A percentile compares a stretch with the other conserved stretches of the same genome.
Evolutionary conservation across 1,140 invertebrate genomes (phyloP).

Genomic region (Drosophila azteca): DNA sequence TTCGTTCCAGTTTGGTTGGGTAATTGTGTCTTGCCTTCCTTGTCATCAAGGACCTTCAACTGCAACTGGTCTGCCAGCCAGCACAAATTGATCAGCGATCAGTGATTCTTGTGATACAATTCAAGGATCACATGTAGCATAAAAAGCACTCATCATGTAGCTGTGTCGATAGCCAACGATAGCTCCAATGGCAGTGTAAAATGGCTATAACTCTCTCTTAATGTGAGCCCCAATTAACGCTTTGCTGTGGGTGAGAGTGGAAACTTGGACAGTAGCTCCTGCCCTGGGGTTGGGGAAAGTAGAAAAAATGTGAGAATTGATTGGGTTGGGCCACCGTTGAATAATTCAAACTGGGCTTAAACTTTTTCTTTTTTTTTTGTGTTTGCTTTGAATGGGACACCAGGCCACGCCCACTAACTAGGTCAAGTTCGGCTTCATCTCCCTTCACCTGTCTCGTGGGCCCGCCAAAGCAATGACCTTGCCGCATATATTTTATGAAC

Average conservation of each 20-base stretch:
- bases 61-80: too few relatives aligned
- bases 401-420: conserved; percentile 27
- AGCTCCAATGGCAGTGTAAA: too few relatives aligned
- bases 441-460: too few relatives aligned
- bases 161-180: too few relatives aligned
- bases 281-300: background rate
- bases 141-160: too few relatives aligned
- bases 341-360: conserved; percentile 51
- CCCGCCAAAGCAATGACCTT: conserved; percentile 34
- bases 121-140: too few relatives aligned
- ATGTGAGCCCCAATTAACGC: conserved; percentile 7
- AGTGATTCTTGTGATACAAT: too few relatives aligned
- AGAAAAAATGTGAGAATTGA: conserved; percentile 40
- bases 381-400: conserved; percentile 41
- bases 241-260: background rate
- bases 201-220: background rate
- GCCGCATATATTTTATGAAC: conserved; percentile 52
- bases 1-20: too few relatives aligned
- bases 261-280: conserved; percentile 6
- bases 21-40: too few relatives aligned
- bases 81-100: too few relatives aligned
- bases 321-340: conserved; percentile 31
- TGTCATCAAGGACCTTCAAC: too few relatives aligned
- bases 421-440: background rate
- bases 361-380: conserved; percentile 46